Conservation (phyloP, 1,140 invertebrate species). For the Euwallacea similis region DNA sequence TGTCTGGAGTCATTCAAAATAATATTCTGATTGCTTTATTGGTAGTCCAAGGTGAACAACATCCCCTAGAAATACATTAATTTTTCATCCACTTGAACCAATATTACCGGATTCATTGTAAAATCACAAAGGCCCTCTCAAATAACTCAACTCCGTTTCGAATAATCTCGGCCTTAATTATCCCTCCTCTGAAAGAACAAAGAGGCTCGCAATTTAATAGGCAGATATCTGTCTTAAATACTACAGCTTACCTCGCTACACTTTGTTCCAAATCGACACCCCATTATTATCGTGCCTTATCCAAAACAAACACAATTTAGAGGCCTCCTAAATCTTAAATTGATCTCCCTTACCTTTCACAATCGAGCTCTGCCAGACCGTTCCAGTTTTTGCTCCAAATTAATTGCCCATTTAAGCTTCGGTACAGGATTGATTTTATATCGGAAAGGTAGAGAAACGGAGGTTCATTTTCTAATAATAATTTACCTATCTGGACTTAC, state of each 20-base stretch:
- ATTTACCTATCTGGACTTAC: conserved; percentile 24
- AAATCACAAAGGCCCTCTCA: no score
- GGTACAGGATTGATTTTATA: conserved; percentile 25
- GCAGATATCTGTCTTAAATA: neutral
- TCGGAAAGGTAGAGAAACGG: neutral
- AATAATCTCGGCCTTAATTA: no score
- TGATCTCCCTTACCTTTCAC: conserved; percentile 18
- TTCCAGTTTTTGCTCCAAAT: conserved; percentile 23
- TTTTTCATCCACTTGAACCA: no score
- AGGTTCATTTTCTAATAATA: conserved; percentile 26
- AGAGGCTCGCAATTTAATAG: no score
- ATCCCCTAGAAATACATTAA: no score
- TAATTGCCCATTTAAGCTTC: conserved; percentile 24
- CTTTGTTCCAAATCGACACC: neutral
- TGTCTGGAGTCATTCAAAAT: no score
- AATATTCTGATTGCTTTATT: no score
- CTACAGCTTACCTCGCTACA: neutral
- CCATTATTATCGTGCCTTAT: conserved; percentile 6
- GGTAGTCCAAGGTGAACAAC: no score
- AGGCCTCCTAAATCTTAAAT: conserved; percentile 9
- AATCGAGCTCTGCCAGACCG: neutral
- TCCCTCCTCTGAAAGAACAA: no score
- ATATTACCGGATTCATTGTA: no score
- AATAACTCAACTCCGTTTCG: no score
- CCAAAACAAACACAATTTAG: conserved; percentile 13